phyloP scores from a whole-genome alignment of 2,888 invertebrate species.

The Andrena chrysosceles region DNA sequence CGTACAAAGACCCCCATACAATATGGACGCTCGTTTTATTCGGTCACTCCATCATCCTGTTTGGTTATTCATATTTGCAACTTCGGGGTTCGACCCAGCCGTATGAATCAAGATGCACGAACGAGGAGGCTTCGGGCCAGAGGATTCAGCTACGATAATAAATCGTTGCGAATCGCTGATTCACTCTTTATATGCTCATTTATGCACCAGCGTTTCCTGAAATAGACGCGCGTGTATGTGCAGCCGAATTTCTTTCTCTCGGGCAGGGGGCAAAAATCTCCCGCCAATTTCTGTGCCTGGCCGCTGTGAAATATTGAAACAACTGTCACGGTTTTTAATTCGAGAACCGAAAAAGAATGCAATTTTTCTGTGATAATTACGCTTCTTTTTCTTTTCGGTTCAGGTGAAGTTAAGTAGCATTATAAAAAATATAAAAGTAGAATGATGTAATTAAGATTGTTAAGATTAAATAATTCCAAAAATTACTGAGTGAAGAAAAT shows the following conservation, averaged over 20 bases:
- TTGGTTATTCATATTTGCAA: slow-evolving; percentile 61
- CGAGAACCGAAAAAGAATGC: background rate
- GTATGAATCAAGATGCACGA: slow-evolving; percentile 67
- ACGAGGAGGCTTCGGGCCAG: slow-evolving; percentile 46
- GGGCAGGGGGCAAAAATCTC: slow-evolving; percentile 17
- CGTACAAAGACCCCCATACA: slow-evolving; percentile 23
- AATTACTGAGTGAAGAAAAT: too few relatives aligned
- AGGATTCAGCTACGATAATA: slow-evolving; percentile 67
- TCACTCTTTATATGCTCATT: slow-evolving; percentile 61
- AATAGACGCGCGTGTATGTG: slow-evolving; percentile 37
- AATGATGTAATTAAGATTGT: too few relatives aligned
- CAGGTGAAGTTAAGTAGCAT: background rate
- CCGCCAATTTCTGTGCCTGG: slow-evolving; percentile 6
- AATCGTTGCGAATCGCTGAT: slow-evolving; percentile 70
- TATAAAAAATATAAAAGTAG: too few relatives aligned
- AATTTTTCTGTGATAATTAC: background rate
- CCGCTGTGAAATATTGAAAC: slow-evolving; percentile 51
- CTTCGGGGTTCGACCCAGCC: slow-evolving; percentile 62
- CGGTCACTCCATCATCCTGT: slow-evolving; percentile 55
- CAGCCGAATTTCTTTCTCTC: slow-evolving; percentile 35
- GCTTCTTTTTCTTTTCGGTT: background rate
- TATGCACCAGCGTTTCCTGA: slow-evolving; percentile 55
- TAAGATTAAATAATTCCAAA: too few relatives aligned
- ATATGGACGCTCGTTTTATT: slow-evolving; percentile 51
- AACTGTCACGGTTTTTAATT: slow-evolving; percentile 22